These are phyloP conservation scores for Myotis lucifugus DNA, from an alignment of 2,113 vertebrate genomes.

Conservation along the genomic window DNA sequence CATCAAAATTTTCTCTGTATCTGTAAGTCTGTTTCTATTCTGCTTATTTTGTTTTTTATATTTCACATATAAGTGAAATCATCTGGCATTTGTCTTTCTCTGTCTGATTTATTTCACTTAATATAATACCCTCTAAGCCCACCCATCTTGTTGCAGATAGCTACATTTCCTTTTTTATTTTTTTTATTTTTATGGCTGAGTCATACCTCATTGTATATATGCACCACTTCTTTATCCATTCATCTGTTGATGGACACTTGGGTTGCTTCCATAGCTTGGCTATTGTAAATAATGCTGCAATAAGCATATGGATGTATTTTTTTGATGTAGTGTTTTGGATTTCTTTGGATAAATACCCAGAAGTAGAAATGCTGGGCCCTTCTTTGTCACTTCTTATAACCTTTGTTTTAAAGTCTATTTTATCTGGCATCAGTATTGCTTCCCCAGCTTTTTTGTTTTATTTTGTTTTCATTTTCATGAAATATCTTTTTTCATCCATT, in stretches of 20 bases:
- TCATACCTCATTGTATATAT: background rate
- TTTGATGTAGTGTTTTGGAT: background rate
- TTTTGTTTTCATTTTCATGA: background rate
- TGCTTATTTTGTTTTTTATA: background rate
- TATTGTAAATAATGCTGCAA: background rate
- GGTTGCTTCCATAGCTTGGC: background rate
- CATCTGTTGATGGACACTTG: background rate
- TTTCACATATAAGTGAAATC: background rate
- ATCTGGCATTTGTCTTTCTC: background rate
- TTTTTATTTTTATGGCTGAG: background rate
- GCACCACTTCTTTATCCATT: too few relatives aligned
- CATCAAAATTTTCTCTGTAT: background rate
- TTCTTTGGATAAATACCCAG: background rate
- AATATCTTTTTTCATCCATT: background rate
- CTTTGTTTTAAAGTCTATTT: background rate
- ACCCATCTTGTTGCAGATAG: background rate
- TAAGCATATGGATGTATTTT: background rate
- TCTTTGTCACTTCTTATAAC: background rate
- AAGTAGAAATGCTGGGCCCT: background rate
- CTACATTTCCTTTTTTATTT: background rate
- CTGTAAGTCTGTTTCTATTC: background rate
- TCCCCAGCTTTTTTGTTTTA: background rate
- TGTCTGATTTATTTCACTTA: background rate
- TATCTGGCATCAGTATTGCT: background rate
- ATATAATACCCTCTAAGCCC: background rate